phyloP scores from a whole-genome alignment of 2,888 invertebrate species.

The Metopia argyrocephala region DNA sequence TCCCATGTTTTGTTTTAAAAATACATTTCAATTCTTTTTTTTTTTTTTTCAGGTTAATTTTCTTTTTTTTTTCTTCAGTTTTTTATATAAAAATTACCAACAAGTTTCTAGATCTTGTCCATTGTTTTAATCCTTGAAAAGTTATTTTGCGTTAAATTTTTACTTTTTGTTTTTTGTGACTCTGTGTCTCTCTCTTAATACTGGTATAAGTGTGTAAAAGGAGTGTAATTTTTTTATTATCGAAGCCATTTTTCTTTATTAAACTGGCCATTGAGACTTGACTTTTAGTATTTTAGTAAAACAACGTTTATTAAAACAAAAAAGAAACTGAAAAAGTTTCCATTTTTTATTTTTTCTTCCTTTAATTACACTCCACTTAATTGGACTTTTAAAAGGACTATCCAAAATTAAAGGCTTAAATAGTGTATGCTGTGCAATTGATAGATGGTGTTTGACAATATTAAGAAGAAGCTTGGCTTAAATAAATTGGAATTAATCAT shows the following conservation, averaged over 20 bases:
- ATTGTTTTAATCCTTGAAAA: constrained; percentile 50
- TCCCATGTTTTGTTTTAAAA: constrained; percentile 57
- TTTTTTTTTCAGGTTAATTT: too few species aligned
- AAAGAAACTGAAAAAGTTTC: background rate
- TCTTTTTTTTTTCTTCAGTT: background rate
- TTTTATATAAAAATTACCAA: background rate
- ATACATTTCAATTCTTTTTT: constrained; percentile 7
- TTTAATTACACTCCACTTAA: constrained; percentile 28
- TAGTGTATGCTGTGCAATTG: background rate
- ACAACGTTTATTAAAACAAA: background rate
- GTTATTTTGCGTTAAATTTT: constrained; percentile 31
- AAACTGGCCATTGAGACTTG: constrained; percentile 55
- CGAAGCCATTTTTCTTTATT: constrained; percentile 3
- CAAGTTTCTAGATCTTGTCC: constrained; percentile 15
- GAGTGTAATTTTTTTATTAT: background rate
- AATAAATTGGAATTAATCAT: background rate
- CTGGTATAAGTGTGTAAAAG: background rate
- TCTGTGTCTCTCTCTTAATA: background rate
- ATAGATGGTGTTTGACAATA: background rate
- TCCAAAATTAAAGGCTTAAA: constrained; percentile 2
- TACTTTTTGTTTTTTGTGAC: too few species aligned
- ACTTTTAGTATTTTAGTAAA: constrained; percentile 45
- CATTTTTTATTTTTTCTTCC: background rate
- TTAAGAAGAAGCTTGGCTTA: background rate
- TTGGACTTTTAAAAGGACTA: constrained; percentile 5